A percentile compares a stretch with the other conserved stretches of the same genome.
These are phyloP conservation scores for Cygnus olor DNA, from an alignment of 2,797 vertebrate genomes.

Conservation along the genomic window DNA sequence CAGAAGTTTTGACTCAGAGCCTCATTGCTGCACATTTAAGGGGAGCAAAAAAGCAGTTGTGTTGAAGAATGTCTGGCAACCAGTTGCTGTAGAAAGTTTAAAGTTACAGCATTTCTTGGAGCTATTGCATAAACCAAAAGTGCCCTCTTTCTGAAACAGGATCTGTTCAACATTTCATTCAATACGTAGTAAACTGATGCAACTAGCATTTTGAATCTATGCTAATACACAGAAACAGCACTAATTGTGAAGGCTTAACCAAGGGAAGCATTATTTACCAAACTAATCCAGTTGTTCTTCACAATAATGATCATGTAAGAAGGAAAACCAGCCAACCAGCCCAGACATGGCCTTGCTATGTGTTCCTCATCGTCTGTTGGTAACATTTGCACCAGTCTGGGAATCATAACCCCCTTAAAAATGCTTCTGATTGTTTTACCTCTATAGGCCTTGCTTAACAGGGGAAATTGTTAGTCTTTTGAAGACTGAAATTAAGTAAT, in stretches of 20 bases:
- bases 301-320: background rate
- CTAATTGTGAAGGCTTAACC: conserved; percentile 30
- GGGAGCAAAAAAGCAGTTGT: conserved; percentile 3
- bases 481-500: conserved; percentile 29
- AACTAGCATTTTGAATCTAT: background rate
- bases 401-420: background rate
- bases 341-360: background rate
- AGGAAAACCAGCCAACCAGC: background rate
- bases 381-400: background rate
- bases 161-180: conserved; percentile 8
- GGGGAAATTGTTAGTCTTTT: conserved; percentile 21
- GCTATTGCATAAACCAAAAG: conserved; percentile 64
- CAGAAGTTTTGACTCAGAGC: conserved; percentile 1
- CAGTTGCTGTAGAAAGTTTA: background rate
- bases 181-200: background rate
- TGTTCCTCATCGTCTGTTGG: background rate
- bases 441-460: conserved; percentile 54
- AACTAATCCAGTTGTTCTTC: conserved; percentile 7
- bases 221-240: conserved; percentile 27
- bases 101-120: conserved; percentile 43
- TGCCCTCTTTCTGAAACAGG: conserved; percentile 64
- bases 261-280: background rate
- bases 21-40: background rate
- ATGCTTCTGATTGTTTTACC: conserved; percentile 10
- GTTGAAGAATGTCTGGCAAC: conserved; percentile 9